Percentiles rank a stretch among this genome's conserved stretches.
These are phyloP conservation scores for Coenonympha arcania DNA, from an alignment of 2,888 invertebrate genomes.

Conservation along the genomic window DNA sequence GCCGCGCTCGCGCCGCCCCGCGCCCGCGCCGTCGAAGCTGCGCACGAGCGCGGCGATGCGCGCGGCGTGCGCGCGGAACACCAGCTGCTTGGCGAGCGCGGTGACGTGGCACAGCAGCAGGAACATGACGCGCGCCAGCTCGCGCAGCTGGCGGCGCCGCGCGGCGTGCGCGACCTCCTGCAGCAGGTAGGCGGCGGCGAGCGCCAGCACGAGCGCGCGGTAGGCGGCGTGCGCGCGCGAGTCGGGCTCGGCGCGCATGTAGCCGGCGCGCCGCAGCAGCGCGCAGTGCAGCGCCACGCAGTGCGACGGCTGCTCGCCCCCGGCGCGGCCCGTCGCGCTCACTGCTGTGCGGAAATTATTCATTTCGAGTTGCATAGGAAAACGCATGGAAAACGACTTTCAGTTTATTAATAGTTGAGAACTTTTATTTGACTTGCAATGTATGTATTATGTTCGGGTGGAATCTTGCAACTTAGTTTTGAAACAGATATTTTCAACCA, in stretches of 20 bases:
- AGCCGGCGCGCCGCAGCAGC: constrained; percentile 20
- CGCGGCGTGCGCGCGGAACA: constrained; percentile 41
- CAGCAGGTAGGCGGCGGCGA: constrained; percentile 39
- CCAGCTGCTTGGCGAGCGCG: constrained; percentile 55
- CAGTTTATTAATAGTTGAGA: too few relatives aligned
- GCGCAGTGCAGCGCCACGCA: constrained; percentile 19
- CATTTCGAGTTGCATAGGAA: too few relatives aligned
- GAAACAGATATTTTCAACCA: too few relatives aligned
- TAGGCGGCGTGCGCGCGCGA: constrained; percentile 31
- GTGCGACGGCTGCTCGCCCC: background rate
- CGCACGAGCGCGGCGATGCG: constrained; percentile 35
- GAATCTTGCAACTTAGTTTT: too few relatives aligned
- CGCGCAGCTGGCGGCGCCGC: constrained; percentile 48
- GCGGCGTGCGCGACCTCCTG: constrained; percentile 48
- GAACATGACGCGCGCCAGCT: constrained; percentile 60
- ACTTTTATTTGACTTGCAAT: too few relatives aligned
- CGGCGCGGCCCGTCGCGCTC: background rate
- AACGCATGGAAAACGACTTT: too few relatives aligned
- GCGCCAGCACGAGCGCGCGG: constrained; percentile 36
- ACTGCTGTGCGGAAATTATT: too few relatives aligned
- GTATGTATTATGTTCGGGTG: too few relatives aligned
- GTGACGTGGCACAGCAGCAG: constrained; percentile 63
- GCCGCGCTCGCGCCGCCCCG: constrained; percentile 30
- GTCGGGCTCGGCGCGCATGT: constrained; percentile 25
- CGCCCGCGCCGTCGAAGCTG: constrained; percentile 34